These are phyloP conservation scores for Bufo gargarizans DNA, from an alignment of 2,113 vertebrate genomes.

Conservation along the genomic window DNA sequence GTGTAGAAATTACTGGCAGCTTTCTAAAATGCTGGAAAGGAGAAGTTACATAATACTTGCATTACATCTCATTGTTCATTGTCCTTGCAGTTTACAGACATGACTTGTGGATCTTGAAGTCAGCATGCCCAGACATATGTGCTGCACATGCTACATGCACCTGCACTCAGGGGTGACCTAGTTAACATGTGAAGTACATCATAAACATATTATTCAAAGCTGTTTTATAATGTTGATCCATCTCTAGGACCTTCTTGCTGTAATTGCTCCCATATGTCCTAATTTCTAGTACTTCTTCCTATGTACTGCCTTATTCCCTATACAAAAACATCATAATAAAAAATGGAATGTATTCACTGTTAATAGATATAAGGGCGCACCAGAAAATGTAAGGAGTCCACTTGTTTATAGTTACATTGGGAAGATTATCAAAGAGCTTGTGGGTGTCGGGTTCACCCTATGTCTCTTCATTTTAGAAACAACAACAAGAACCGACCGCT, in stretches of 20 bases:
- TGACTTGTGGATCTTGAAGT: not conserved
- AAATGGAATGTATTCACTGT: not conserved
- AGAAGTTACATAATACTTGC: not conserved
- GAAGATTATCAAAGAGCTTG: conserved; percentile 30
- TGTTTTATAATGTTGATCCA: conserved; percentile 26
- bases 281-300: not conserved
- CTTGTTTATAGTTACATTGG: not conserved
- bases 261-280: conserved; percentile 4
- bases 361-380: not conserved
- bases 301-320: not conserved
- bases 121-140: not conserved
- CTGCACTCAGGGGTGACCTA: not conserved
- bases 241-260: not conserved
- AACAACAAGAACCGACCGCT: conserved; percentile 82
- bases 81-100: not conserved
- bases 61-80: conserved; percentile 5
- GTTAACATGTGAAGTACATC: conserved; percentile 10
- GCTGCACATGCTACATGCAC: conserved; percentile 6
- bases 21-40: not conserved
- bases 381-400: not conserved
- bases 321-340: not conserved
- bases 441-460: conserved; percentile 34
- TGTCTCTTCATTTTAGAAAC: conserved; percentile 61
- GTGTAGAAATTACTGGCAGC: not conserved
- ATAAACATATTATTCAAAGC: not conserved